phyloP scores from a whole-genome alignment of 2,113 vertebrate genomes.

The Anas platyrhynchos region DNA sequence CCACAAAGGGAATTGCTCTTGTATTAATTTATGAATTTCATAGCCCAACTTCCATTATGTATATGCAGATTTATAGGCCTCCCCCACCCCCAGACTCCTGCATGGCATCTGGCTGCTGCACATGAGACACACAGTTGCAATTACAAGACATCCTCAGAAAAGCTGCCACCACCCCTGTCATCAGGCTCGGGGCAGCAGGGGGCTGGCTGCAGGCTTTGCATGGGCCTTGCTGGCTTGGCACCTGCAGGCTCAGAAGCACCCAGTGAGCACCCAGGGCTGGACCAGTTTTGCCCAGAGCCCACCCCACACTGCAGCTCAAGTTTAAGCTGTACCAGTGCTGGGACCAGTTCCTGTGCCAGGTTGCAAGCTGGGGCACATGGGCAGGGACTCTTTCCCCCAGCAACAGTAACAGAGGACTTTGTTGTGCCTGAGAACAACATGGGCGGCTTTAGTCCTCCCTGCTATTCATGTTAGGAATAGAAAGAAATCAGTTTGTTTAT shows the following conservation, averaged over 20 bases:
- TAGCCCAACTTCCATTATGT: slow-evolving; percentile 28
- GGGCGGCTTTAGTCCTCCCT: neutral
- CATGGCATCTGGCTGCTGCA: neutral
- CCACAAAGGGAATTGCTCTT: neutral
- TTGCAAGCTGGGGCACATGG: fast-evolving
- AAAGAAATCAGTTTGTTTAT: neutral
- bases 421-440: neutral
- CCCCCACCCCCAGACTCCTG: too few relatives aligned
- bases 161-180: neutral
- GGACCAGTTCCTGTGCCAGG: neutral
- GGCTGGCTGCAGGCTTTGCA: too few relatives aligned
- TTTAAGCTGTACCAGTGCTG: neutral
- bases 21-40: slow-evolving; percentile 24
- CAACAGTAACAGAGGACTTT: neutral
- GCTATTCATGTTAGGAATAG: neutral
- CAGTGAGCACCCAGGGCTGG: neutral
- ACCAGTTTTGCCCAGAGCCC: neutral
- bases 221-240: neutral
- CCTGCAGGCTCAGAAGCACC: neutral
- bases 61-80: slow-evolving; percentile 24
- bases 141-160: neutral
- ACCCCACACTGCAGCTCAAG: neutral
- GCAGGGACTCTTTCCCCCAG: neutral
- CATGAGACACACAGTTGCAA: neutral
- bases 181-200: fast-evolving